These are phyloP conservation scores for Ailuropoda melanoleuca DNA, from an alignment of 2,113 vertebrate species.

Conservation along the genomic window DNA sequence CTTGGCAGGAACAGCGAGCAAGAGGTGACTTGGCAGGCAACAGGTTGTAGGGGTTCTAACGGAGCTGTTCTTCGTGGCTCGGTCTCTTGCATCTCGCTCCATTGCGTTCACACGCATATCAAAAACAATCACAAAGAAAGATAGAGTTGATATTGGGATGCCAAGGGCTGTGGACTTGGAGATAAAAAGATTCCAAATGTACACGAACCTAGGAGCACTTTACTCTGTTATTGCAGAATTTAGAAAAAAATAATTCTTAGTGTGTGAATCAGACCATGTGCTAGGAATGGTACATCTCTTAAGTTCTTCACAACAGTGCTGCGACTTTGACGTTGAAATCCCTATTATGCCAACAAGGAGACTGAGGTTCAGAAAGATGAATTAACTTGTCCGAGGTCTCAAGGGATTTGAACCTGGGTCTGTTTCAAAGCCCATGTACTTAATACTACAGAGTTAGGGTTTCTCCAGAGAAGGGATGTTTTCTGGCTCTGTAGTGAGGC, in stretches of 20 bases:
- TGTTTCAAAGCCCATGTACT: not conserved
- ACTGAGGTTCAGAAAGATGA: not conserved
- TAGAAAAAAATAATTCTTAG: not conserved
- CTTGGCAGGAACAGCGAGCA: constrained; percentile 37
- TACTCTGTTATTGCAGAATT: not conserved
- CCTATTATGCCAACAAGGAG: not conserved
- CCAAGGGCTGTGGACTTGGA: not conserved
- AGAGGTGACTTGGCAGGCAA: not conserved
- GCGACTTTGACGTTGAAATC: not conserved
- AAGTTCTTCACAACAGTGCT: not conserved
- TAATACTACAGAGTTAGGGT: not conserved
- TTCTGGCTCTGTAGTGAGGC: not conserved
- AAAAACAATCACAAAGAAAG: not conserved
- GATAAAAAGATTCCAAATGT: constrained; percentile 1
- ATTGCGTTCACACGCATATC: not conserved
- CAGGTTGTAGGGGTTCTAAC: not conserved
- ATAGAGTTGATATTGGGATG: not conserved
- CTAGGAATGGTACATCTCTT: not conserved
- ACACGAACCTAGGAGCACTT: not conserved
- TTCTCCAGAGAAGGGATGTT: not conserved
- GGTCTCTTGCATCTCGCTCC: not conserved
- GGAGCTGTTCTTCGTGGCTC: not conserved
- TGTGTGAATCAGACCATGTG: not conserved
- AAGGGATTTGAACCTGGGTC: not conserved
- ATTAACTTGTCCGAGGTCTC: not conserved